Base-by-base conservation (phyloP, 1,140 invertebrate genomes). In the Pseudomyrmex pallidus region DNA sequence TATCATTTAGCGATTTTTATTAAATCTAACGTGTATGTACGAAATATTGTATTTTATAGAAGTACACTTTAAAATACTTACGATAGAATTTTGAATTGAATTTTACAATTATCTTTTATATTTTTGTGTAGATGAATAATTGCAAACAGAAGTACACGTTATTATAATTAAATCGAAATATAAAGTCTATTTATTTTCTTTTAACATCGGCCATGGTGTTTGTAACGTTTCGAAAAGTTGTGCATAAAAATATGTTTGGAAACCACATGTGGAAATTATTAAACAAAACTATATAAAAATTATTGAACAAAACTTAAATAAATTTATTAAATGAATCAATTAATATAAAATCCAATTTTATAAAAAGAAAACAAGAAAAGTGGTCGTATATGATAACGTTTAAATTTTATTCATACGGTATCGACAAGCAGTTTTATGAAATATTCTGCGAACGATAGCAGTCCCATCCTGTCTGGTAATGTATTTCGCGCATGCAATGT, bases 401-500 rank as follows among this genome's bases (percentile, higher is more conserved):
- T 70, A 80, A 72, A 70, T 80, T 50, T 17, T 9, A 80, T 46
- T 50, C 12, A 20, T 8, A 9, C 2, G 3, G 13, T 72, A 35
- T 56, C 12, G 44, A 50, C 54, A 78, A 70, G 54, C 20, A 59
- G 15, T 78, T n/a, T 44, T 59, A 67, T 77, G 50, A 77, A 66
- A 17, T 52, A 48, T 66, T 59, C 44, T 48, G 56, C 12, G 20
- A 35, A 61, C 25, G 54, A 15, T 80, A 48, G 56, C 56, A 72
- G 76, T 68, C 61, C 44, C 76, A 68, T 80, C 66, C 12, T 57
- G 35, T 35, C 35, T 35, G 66, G 22, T 61, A 72, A 80, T 22
- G 25, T 78, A 70, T 80, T 61, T 80, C 46, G 44, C 76, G 76
- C 54, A 80, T 80, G 35, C 35, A 80, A 80, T 80, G 46, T 72